phyloP scores from a whole-genome alignment of 2,113 vertebrate species.

The Mormyrus iriodes region DNA sequence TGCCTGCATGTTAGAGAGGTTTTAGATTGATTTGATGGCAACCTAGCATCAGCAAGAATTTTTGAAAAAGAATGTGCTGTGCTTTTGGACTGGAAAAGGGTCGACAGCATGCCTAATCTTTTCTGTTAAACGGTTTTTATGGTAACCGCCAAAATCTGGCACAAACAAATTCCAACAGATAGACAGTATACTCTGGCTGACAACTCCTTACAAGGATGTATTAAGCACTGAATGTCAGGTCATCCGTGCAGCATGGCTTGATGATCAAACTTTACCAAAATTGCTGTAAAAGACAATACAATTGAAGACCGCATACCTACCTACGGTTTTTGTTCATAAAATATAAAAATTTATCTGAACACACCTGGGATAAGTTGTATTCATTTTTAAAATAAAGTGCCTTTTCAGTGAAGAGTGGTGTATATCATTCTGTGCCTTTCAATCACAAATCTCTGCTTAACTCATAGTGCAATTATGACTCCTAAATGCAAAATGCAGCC shows the following conservation, averaged over 20 bases:
- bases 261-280: background rate
- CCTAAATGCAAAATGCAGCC: background rate
- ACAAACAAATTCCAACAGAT: background rate
- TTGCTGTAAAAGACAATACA: background rate
- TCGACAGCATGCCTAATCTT: background rate
- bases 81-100: background rate
- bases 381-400: background rate
- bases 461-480: background rate
- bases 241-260: background rate
- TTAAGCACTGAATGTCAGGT: background rate
- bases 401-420: background rate
- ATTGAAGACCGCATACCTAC: background rate
- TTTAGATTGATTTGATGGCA: background rate
- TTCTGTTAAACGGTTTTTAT: background rate
- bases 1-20: background rate
- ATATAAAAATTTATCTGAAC: background rate
- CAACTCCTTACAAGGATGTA: background rate
- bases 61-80: background rate
- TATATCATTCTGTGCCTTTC: background rate
- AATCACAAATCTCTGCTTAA: background rate
- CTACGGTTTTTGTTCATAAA: background rate
- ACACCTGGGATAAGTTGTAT: background rate
- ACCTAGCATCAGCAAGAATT: background rate
- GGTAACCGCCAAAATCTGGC: background rate
- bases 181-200: background rate